Conservation (phyloP, 2,888 invertebrate species). For the Saturnia pavonia region DNA sequence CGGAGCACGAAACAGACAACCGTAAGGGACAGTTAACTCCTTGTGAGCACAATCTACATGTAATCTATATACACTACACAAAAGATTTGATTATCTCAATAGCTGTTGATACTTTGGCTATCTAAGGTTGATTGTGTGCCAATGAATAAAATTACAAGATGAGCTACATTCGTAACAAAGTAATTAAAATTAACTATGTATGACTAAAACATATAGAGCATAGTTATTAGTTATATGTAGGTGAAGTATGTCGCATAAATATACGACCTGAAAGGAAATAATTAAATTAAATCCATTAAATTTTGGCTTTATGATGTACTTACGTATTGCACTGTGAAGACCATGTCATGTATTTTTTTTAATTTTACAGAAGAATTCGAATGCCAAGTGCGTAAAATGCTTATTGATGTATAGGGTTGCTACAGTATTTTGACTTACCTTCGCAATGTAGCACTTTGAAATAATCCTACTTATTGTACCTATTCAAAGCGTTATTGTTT, state of each 20-base stretch:
- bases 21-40: slow-evolving; percentile 44
- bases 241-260: neutral
- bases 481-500: neutral
- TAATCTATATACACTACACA: slow-evolving; percentile 36
- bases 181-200: neutral
- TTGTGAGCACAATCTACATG: slow-evolving; percentile 42
- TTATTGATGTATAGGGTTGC: neutral
- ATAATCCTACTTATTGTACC: neutral
- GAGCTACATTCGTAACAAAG: slow-evolving; percentile 24
- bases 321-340: neutral
- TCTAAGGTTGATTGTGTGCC: neutral
- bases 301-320: neutral
- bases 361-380: neutral
- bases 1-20: slow-evolving; percentile 41
- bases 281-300: neutral
- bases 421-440: neutral
- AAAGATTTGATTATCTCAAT: slow-evolving; percentile 30
- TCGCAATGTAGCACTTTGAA: neutral
- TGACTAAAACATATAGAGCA: neutral
- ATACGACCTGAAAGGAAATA: neutral
- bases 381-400: neutral
- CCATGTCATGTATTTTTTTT: neutral
- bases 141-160: slow-evolving; percentile 33
- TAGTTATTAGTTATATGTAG: neutral
- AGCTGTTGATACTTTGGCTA: slow-evolving; percentile 18